Evolutionary conservation across 2,888 invertebrate genomes (phyloP), one percentile per base, ranked within the genome.

Genomic region (Agapostemon virescens): DNA sequence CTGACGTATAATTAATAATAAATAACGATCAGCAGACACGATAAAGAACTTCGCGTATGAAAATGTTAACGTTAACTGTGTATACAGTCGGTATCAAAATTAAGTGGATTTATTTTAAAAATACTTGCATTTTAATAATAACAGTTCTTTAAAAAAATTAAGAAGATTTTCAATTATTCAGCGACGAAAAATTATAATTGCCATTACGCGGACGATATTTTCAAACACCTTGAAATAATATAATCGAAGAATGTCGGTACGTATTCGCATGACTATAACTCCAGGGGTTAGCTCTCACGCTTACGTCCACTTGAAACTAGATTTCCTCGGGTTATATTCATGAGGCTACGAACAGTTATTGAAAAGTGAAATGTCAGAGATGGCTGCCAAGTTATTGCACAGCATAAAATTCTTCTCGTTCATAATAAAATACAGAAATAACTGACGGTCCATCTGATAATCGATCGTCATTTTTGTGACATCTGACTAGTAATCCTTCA

Each of bases 261-360:
- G 17, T 17, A 26, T 55, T 55, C 55, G 55, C 26, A 17, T 17
- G 55, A 55, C 15, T 17, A 55, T 55, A 36, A 15, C 9, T 9
- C 26, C 5, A 7, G 42, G 23, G 64, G 33, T 58, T 26, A 26
- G 55, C 55, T 55, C 26, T 55, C 55, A 26, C 26, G 55, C 55
- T 55, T 55, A 55, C 55, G 55, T 55, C 55, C 55, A 55, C 55
- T 55, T 55, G 26, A 26, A 55, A 26, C 26, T 55, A 17, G 55
- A 55, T 55, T 55, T 55, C 55, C 55, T 26, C 55, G 55, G 26
- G 55, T 55, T 55, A 55, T 55, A 55, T 55, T 55, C 55, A 55
- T 55, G 55, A 55, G 55, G 55, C 55, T 55, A 17, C 55, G 55
- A 7, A 55, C 55, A 55, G 26, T 26, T 55, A 55, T 55, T 26